These are phyloP conservation scores for Thereva unica DNA, from an alignment of 2,888 invertebrate species.

Conservation along the genomic window DNA sequence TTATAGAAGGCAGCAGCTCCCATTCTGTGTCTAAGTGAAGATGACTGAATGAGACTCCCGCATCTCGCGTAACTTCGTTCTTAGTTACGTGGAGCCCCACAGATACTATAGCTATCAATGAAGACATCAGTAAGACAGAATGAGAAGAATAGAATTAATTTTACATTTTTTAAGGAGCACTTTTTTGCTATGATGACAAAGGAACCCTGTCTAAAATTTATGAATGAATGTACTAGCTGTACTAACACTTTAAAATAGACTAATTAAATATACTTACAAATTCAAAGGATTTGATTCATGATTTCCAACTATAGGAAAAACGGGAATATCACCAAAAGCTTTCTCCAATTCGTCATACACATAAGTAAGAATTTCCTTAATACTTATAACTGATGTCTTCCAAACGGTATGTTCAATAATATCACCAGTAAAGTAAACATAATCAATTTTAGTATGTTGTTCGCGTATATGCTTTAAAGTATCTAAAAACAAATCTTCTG, in stretches of 20 bases:
- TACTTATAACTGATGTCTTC: conserved; percentile 72
- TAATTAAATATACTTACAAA: conserved; percentile 64
- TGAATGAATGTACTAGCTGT: too few species aligned
- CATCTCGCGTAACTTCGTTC: too few species aligned
- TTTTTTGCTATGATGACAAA: too few species aligned
- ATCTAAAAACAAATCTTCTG: conserved; percentile 70
- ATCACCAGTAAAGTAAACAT: conserved; percentile 85
- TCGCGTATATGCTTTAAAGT: conserved; percentile 65
- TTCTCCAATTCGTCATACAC: conserved; percentile 61
- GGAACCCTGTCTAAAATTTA: too few species aligned
- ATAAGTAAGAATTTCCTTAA: conserved; percentile 63
- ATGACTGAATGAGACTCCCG: too few species aligned
- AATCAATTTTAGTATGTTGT: conserved; percentile 65
- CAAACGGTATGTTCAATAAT: conserved; percentile 86
- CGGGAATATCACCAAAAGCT: conserved; percentile 65
- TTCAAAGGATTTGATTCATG: conserved; percentile 85
- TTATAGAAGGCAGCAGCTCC: too few species aligned
- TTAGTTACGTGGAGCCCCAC: too few species aligned
- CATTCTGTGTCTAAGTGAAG: too few species aligned
- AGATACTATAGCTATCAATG: too few species aligned
- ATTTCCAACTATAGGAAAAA: conserved; percentile 77
- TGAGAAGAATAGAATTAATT: too few species aligned
- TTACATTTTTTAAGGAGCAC: too few species aligned
- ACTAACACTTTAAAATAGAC: conserved; percentile 1
- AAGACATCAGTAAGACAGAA: too few species aligned